phyloP scores from a whole-genome alignment of 2,888 invertebrate genomes.

The Macroteleia sp. region DNA sequence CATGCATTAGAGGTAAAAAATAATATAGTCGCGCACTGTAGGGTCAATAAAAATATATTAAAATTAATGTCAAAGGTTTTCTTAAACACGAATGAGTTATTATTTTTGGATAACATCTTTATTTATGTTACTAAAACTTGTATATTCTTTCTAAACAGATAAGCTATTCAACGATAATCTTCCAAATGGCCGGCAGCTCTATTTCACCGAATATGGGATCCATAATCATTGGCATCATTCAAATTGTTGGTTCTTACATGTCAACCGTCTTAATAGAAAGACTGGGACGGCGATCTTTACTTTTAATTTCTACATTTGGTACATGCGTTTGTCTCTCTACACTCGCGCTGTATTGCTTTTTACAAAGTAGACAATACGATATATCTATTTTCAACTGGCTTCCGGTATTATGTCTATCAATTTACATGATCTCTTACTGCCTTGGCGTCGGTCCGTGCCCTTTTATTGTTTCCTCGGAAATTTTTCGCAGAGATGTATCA shows the following conservation, averaged over 20 bases:
- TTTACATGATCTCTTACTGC: conserved; percentile 85
- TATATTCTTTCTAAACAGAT: conserved; percentile 79
- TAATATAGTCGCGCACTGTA: too few relatives aligned
- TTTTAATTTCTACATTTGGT: conserved; percentile 80
- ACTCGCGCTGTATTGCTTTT: conserved; percentile 79
- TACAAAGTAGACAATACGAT: conserved; percentile 71
- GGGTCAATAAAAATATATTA: too few relatives aligned
- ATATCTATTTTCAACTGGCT: conserved; percentile 84
- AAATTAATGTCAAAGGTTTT: too few relatives aligned
- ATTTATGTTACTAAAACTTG: too few relatives aligned
- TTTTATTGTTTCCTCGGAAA: conserved; percentile 85
- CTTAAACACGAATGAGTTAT: too few relatives aligned
- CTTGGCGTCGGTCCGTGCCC: conserved; percentile 85
- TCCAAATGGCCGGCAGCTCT: conserved; percentile 85
- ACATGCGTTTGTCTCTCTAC: conserved; percentile 73
- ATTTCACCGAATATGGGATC: conserved; percentile 85
- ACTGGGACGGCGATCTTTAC: conserved; percentile 86
- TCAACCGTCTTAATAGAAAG: conserved; percentile 86
- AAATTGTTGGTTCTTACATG: conserved; percentile 84
- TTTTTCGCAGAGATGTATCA: conserved; percentile 81
- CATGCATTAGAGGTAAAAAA: too few relatives aligned
- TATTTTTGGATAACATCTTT: too few relatives aligned
- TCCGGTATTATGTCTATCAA: conserved; percentile 84
- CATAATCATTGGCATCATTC: conserved; percentile 86
- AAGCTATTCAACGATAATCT: conserved; percentile 85